phyloP scores from a whole-genome alignment of 2,888 invertebrate genomes.

The Acrocyrtus sp. region DNA sequence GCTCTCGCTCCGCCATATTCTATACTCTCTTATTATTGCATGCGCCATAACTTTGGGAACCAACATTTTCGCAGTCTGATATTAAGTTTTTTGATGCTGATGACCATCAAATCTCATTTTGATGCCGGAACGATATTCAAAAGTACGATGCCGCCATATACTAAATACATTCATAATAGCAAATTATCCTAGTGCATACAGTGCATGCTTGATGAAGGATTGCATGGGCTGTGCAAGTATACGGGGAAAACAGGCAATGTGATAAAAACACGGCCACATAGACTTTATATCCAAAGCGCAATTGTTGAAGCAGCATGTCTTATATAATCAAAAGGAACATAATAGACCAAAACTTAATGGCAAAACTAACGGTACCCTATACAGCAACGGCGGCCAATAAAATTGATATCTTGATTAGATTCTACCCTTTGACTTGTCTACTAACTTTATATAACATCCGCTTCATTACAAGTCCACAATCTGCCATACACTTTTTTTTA shows the following conservation, averaged over 20 bases:
- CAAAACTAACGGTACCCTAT: no score
- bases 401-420: background rate
- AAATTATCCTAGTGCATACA: background rate
- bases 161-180: background rate
- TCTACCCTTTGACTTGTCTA: background rate
- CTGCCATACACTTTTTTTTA: no score
- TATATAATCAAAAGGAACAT: background rate
- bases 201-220: conserved; percentile 7
- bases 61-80: background rate
- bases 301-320: background rate
- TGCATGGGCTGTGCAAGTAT: no score
- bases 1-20: no score
- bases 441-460: conserved; percentile 35
- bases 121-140: conserved; percentile 24
- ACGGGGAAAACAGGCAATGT: no score
- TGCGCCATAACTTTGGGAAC: no score
- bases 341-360: background rate
- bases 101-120: background rate
- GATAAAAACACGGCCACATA: no score
- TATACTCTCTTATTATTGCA: no score
- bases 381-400: no score
- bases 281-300: no score
- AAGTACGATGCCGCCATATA: background rate
- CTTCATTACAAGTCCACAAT: conserved; percentile 32
- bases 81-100: no score